A percentile compares a stretch with the other conserved stretches of the same genome.
These are phyloP conservation scores for Gymnoscelis rufifasciata DNA, from an alignment of 2,888 invertebrate species.

Conservation along the genomic window DNA sequence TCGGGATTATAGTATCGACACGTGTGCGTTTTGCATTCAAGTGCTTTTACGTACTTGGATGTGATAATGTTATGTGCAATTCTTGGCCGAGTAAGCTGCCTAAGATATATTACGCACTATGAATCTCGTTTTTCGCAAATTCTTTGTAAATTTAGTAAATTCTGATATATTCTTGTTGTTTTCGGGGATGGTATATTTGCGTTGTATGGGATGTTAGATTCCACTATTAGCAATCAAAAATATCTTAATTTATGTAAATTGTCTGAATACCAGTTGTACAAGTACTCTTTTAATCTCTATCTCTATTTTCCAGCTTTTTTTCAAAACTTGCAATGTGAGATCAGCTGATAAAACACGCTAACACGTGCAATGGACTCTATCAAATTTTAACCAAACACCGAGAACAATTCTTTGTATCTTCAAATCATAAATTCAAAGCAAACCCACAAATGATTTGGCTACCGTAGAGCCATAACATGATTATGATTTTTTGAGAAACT, in stretches of 20 bases:
- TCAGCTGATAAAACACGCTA: conserved; percentile 26
- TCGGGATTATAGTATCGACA: conserved; percentile 73
- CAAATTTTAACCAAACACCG: conserved; percentile 22
- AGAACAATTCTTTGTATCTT: conserved; percentile 24
- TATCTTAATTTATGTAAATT: no score
- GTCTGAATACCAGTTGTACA: no score
- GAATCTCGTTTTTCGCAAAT: no score
- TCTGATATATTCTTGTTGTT: no score
- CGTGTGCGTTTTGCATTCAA: conserved; percentile 64
- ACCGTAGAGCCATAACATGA: conserved; percentile 65
- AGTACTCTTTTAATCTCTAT: no score
- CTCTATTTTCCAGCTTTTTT: no score
- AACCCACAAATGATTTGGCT: conserved; percentile 60
- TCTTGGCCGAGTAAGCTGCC: no score
- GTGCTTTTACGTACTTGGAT: conserved; percentile 59
- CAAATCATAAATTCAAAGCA: conserved; percentile 36
- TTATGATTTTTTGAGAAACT: conserved; percentile 52
- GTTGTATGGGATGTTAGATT: no score
- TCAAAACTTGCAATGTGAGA: background rate
- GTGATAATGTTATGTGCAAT: conserved; percentile 30
- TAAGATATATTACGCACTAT: no score
- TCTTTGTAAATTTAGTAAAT: no score
- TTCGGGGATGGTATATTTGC: no score
- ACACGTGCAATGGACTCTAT: conserved; percentile 17
- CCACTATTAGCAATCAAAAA: no score